Evolutionary conservation across 2,113 vertebrate species (phyloP), one percentile per base, ranked within the genome.

Genomic region (Hirundichthys speculiger): DNA sequence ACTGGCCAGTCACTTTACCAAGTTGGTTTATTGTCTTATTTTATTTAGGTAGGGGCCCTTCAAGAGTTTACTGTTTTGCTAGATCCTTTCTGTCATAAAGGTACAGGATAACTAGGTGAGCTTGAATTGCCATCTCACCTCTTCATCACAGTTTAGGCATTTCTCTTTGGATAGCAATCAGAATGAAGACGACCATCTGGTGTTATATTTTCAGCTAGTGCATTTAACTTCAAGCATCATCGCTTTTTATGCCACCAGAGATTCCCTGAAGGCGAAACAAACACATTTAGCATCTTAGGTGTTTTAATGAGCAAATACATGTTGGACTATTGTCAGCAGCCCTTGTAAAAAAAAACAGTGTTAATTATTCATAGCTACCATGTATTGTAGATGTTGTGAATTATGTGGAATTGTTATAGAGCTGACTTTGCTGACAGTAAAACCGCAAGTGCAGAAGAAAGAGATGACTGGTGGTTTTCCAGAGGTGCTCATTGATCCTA

Each of bases 401-500:
- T 52, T 20, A 40, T n/a, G n/a, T n/a, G 39, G 19, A 14, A 13
- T n/a, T 16, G 51, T 50, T 45, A 0, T n/a, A 41, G 48, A 69
- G 58, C 66, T 15, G 52, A 25, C 0, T 57, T 15, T 22, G 65
- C 72, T 65, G 76, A 73, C 24, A 11, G 47, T 25, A 2, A 47
- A 47, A 7, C 22, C 14, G 24, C 40, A 25, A 38, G n/a, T n/a
- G n/a, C n/a, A 50, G 13, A 43, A 52, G 21, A 10, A 67, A 34
- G 30, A 24, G 48, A 43, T 56, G 46, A 27, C 40, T 46, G 48
- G 64, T 73, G 21, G 30, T 45, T 71, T 49, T 70, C 55, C 53
- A 51, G 40, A 25, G 15, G 13, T 13, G 22, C 54, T 75, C 25
- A 73, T 56, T 74, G 53, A 80, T 77, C 45, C n/a, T 57, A 16